Base-by-base conservation (phyloP, 2,113 vertebrate species). In the Corythaixoides concolor region DNA sequence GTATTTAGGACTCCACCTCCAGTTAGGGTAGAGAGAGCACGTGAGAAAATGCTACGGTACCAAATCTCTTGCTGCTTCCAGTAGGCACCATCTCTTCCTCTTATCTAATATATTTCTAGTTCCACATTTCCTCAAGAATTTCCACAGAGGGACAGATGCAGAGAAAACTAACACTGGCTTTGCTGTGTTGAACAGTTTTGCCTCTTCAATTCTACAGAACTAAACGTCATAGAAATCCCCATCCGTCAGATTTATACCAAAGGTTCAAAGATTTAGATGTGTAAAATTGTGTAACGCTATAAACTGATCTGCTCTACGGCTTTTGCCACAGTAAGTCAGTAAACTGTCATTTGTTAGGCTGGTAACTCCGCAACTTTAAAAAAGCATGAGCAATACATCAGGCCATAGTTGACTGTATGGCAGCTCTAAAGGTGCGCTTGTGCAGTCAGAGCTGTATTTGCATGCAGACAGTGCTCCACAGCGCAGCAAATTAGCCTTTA, bases 321-420 rank as follows among this genome's bases (percentile, higher is more conserved):
- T 90, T 88, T 70, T 59, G 75, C 15, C 37, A 67, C 56, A 72
- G 63, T 5, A 49, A 78, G 26, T 62, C 30, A 50, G 28, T 10
- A 35, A 79, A 79, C 6, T 12, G 45, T 4, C 32, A 21, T 35
- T 88, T 83, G 53, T 20, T 21, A 35, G 62, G 58, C 43, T 89
- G 80, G 15, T 24, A 76, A 62, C 17, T n/a, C 8, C 5, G 26
- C 39, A 66, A 8, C 67, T 89, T 73, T 6, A 33, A n/a, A 53
- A 45, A 56, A 62, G 30, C 17, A 6, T 0, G 8, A 78, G 27
- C 1, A 1, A 28, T 6, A 22, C 7, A 30, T 50, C n/a, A 68
- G 35, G 49, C 55, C 68, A 41, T 4, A 47, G 80, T 1, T 32
- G 66, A 39, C 12, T 2, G 4, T 1, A 32, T 1, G 15, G 87